A percentile compares a stretch with the other conserved stretches of the same genome.
Evolutionary conservation across 2,888 invertebrate species (phyloP).

Genomic region (Chymomyza amoena): DNA sequence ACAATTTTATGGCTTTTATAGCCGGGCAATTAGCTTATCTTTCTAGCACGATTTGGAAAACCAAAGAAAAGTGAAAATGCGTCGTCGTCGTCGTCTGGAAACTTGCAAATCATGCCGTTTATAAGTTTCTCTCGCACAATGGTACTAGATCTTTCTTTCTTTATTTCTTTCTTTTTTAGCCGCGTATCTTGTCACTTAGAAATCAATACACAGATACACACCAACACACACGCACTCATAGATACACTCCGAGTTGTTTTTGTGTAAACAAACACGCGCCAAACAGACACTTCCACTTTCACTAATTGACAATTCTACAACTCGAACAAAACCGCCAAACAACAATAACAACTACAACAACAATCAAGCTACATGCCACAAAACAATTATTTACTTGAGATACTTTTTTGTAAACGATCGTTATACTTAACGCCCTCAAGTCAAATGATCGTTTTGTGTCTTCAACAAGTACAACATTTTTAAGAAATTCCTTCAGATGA

Average conservation of each 20-base stretch:
- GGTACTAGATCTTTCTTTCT: background rate
- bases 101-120: conserved; percentile 59
- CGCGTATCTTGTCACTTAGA: conserved; percentile 15
- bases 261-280: conserved; percentile 46
- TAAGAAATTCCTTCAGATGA: background rate
- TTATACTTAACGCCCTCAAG: conserved; percentile 53
- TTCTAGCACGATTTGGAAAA: no score
- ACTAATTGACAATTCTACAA: conserved; percentile 72
- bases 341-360: conserved; percentile 39
- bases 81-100: no score
- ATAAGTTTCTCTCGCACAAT: conserved; percentile 61
- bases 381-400: conserved; percentile 5
- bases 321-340: conserved; percentile 51
- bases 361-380: conserved; percentile 33
- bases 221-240: background rate
- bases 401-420: conserved; percentile 14
- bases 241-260: conserved; percentile 9
- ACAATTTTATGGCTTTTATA: conserved; percentile 13
- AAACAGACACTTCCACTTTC: conserved; percentile 62
- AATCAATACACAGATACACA: conserved; percentile 40
- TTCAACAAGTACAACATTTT: background rate
- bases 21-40: background rate
- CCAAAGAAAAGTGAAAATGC: conserved; percentile 42
- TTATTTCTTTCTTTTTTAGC: background rate
- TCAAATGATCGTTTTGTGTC: background rate